These are phyloP conservation scores for Nothocercus nigrocapillus DNA, from an alignment of 2,113 vertebrate species.

Conservation along the genomic window DNA sequence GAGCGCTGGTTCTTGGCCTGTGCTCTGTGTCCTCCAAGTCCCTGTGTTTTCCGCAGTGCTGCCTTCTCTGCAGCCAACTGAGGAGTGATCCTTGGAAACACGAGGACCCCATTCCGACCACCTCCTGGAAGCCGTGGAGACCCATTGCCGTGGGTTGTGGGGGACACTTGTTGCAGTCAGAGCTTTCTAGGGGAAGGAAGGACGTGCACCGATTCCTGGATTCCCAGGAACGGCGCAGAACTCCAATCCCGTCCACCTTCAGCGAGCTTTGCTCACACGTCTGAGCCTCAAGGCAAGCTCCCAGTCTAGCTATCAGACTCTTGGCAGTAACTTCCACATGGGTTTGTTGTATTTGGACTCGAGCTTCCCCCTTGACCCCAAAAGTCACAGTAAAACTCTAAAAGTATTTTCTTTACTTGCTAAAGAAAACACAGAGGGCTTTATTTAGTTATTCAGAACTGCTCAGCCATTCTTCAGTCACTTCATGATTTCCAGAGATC, in stretches of 20 bases:
- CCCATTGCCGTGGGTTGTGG: neutral
- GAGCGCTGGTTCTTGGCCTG: rapidly evolving
- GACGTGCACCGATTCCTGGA: neutral
- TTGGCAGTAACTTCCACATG: slow-evolving; percentile 65
- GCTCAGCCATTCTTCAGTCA: slow-evolving; percentile 58
- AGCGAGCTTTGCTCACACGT: neutral
- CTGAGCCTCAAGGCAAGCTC: slow-evolving; percentile 59
- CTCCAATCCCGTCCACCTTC: slow-evolving; percentile 1
- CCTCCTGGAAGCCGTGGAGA: rapidly evolving
- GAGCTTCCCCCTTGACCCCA: slow-evolving; percentile 71
- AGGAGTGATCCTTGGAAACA: neutral
- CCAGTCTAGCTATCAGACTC: slow-evolving; percentile 53
- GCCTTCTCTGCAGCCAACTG: neutral
- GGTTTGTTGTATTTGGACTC: slow-evolving; percentile 77
- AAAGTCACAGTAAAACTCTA: slow-evolving; percentile 76
- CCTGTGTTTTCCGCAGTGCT: neutral
- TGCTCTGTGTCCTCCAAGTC: neutral
- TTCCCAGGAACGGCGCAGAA: slow-evolving; percentile 28
- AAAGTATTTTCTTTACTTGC: slow-evolving; percentile 81
- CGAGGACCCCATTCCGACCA: no score
- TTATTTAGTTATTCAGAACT: slow-evolving; percentile 73
- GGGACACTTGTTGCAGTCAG: neutral
- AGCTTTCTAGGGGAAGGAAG: neutral
- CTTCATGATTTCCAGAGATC: slow-evolving; percentile 72
- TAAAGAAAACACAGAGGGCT: slow-evolving; percentile 75